Evolutionary conservation across 2,797 vertebrate genomes (phyloP).

Genomic region (Sebastes glaucus): DNA sequence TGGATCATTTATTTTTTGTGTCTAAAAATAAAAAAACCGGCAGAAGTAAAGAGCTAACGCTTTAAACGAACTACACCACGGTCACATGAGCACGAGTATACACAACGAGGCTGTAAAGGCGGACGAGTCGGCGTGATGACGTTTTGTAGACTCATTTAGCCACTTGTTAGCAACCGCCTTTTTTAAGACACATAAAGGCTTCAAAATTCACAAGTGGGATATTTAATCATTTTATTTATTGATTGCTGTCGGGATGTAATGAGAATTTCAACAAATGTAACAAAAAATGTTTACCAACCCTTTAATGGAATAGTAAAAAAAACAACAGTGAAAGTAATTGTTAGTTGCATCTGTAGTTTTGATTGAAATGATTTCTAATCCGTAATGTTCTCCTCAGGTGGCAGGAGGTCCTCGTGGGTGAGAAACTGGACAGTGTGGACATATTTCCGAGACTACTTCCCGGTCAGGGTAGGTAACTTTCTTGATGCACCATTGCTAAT

Average conservation of each 20-base stretch:
- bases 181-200: no score
- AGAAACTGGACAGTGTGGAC: slow-evolving; percentile 95
- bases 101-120: no score
- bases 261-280: neutral
- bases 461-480: slow-evolving; percentile 87
- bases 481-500: neutral
- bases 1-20: no score
- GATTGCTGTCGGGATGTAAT: neutral
- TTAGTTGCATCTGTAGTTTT: neutral
- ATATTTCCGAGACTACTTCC: slow-evolving; percentile 97
- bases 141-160: no score
- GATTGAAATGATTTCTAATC: neutral
- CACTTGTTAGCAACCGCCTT: no score
- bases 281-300: neutral
- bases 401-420: slow-evolving; percentile 95
- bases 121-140: no score
- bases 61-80: no score
- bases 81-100: no score
- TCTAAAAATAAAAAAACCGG: no score
- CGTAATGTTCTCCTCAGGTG: slow-evolving; percentile 79
- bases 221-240: neutral
- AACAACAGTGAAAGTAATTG: neutral
- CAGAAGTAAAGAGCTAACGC: no score
- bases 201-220: no score
- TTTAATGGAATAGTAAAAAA: neutral